Evolutionary conservation across 2,888 invertebrate species (phyloP).

Genomic region (Fragum whitleyi): DNA sequence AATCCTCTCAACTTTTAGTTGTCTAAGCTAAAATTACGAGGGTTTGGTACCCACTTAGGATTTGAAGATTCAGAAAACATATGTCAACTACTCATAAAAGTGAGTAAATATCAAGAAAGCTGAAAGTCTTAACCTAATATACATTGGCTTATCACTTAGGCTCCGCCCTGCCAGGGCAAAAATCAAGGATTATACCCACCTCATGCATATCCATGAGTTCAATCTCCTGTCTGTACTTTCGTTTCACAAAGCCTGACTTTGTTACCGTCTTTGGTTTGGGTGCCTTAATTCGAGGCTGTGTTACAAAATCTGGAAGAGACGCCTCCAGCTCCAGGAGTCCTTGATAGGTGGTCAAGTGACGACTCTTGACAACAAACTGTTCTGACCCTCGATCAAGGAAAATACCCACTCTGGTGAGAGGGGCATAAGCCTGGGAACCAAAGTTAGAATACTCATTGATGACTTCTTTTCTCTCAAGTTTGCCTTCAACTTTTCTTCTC

Average conservation of each 20-base stretch:
- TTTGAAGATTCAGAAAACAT: too few species aligned
- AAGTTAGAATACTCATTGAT: slow-evolving; percentile 82
- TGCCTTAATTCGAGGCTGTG: slow-evolving; percentile 82
- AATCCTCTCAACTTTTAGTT: too few species aligned
- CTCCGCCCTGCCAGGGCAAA: too few species aligned
- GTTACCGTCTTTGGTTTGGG: slow-evolving; percentile 83
- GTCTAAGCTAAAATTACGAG: too few species aligned
- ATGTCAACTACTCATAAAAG: too few species aligned
- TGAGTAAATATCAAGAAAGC: too few species aligned
- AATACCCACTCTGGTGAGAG: slow-evolving; percentile 84
- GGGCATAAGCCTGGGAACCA: slow-evolving; percentile 84
- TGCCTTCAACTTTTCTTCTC: slow-evolving; percentile 79
- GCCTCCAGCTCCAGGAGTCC: slow-evolving; percentile 84
- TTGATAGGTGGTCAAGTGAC: slow-evolving; percentile 83
- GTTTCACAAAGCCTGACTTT: slow-evolving; percentile 83
- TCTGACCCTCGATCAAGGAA: slow-evolving; percentile 85
- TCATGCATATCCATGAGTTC: slow-evolving; percentile 84
- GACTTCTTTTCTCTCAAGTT: slow-evolving; percentile 79
- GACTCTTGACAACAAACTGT: slow-evolving; percentile 84
- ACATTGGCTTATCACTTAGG: too few species aligned
- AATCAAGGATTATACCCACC: too few species aligned
- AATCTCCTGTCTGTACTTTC: slow-evolving; percentile 83
- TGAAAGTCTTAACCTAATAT: too few species aligned
- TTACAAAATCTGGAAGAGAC: slow-evolving; percentile 83
- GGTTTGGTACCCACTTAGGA: too few species aligned